Evolutionary conservation across 1,140 invertebrate species (phyloP).

Genomic region (Aphaenogaster floridana): DNA sequence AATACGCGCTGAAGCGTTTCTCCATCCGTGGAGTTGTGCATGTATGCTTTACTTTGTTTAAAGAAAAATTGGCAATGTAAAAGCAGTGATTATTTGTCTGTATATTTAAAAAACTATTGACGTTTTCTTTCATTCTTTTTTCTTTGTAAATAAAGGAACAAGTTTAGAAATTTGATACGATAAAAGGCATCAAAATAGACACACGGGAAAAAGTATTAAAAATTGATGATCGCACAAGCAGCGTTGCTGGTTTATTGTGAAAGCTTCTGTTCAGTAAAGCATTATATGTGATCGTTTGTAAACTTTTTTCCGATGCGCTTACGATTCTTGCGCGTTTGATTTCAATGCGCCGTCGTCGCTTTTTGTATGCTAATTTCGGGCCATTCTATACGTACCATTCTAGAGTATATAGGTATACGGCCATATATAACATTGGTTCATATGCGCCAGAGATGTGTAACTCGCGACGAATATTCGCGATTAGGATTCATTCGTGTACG

Average conservation of each 20-base stretch:
- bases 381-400: slow-evolving; percentile 1
- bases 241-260: neutral
- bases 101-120: neutral
- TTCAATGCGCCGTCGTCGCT: neutral
- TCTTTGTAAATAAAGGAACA: neutral
- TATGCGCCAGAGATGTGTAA: slow-evolving; percentile 23
- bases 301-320: neutral
- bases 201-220: neutral
- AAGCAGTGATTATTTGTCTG: neutral
- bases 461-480: slow-evolving; percentile 64
- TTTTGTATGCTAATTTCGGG: slow-evolving; percentile 19
- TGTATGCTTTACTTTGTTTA: neutral
- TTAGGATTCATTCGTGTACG: slow-evolving; percentile 53
- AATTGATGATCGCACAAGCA: neutral
- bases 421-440: neutral
- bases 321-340: slow-evolving; percentile 12
- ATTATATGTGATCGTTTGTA: neutral
- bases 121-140: neutral
- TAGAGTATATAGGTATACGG: neutral
- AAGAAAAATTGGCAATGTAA: neutral
- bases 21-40: neutral
- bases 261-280: neutral
- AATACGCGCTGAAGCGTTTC: neutral
- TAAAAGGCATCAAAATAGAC: neutral
- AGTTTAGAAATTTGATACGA: neutral